phyloP scores from a whole-genome alignment of 2,888 invertebrate genomes.

The Nymphalis polychloros region DNA sequence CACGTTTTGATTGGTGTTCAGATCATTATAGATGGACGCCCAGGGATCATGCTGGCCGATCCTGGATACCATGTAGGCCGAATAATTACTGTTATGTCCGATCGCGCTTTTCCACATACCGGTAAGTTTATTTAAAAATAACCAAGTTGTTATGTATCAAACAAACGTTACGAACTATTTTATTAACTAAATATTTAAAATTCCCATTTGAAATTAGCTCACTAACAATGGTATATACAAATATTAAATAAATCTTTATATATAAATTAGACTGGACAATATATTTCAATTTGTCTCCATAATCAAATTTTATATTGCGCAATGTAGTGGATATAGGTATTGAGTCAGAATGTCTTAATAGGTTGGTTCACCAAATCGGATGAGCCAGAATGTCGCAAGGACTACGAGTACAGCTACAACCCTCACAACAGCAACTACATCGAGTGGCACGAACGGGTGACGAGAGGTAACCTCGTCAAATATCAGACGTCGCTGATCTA shows the following conservation, averaged over 20 bases:
- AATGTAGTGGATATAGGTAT: too few relatives aligned
- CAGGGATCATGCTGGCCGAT: conserved; percentile 91
- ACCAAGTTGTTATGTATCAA: background rate
- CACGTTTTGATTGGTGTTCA: conserved; percentile 91
- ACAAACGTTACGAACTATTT: background rate
- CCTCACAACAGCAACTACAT: conserved; percentile 87
- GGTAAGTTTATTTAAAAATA: conserved; percentile 67
- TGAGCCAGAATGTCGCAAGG: conserved; percentile 88
- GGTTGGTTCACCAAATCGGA: conserved; percentile 93
- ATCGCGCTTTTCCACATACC: conserved; percentile 92
- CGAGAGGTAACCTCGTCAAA: conserved; percentile 81
- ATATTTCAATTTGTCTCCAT: too few relatives aligned
- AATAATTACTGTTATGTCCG: conserved; percentile 93
- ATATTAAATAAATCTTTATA: too few relatives aligned
- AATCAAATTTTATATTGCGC: too few relatives aligned
- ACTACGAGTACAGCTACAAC: conserved; percentile 90
- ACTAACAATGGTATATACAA: too few relatives aligned
- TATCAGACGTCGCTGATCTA: conserved; percentile 88
- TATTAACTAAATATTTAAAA: background rate
- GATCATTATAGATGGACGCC: conserved; percentile 86
- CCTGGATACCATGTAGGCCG: conserved; percentile 95
- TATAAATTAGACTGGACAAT: too few relatives aligned
- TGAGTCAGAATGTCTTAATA: conserved; percentile 44
- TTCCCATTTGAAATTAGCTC: background rate
- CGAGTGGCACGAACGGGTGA: conserved; percentile 92